These are phyloP conservation scores for Conomelus anceps DNA, from an alignment of 2,888 invertebrate species.

Conservation along the genomic window DNA sequence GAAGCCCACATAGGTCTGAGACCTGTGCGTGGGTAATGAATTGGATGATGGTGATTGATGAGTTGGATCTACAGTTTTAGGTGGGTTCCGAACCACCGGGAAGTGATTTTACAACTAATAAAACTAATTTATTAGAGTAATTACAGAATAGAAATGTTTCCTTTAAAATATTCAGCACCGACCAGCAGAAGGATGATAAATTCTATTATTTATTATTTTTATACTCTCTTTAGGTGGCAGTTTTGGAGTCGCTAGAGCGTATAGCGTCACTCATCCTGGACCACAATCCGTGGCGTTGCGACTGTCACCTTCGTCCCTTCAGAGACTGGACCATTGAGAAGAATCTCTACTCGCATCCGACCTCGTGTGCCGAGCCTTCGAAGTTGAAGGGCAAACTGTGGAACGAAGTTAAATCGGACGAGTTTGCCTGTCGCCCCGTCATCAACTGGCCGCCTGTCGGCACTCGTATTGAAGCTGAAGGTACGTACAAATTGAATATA, in stretches of 20 bases:
- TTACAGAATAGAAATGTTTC: too few relatives aligned
- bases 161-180: too few relatives aligned
- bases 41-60: too few relatives aligned
- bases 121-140: too few relatives aligned
- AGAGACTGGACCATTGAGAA: constrained; percentile 66
- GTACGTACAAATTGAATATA: background rate
- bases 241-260: constrained; percentile 57
- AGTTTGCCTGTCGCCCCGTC: constrained; percentile 76
- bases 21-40: too few relatives aligned
- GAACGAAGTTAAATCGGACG: constrained; percentile 50
- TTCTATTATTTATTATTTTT: background rate
- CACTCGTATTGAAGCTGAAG: constrained; percentile 53
- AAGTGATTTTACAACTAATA: too few relatives aligned
- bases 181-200: too few relatives aligned
- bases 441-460: constrained; percentile 56
- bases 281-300: constrained; percentile 83
- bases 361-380: constrained; percentile 64
- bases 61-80: too few relatives aligned
- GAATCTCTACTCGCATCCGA: constrained; percentile 67
- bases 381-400: constrained; percentile 62
- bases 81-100: too few relatives aligned
- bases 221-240: constrained; percentile 45
- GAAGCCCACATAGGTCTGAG: too few relatives aligned
- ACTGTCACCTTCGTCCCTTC: constrained; percentile 73
- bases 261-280: constrained; percentile 67